Base-by-base conservation (phyloP, 2,113 vertebrate species). In the Mugil cephalus region DNA sequence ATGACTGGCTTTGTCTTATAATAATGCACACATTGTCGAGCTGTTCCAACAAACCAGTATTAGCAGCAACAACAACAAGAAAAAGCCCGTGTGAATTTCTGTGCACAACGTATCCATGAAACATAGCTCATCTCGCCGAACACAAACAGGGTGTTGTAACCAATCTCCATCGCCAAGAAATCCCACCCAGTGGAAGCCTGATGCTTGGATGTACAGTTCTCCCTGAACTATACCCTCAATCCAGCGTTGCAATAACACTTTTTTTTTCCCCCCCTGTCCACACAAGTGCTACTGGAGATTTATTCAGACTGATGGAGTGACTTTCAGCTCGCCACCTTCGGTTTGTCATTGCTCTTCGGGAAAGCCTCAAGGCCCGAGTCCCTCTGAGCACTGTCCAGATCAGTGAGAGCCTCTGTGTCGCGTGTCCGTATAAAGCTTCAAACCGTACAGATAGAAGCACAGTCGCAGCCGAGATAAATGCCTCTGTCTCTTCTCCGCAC, bases 281-380 rank as follows among this genome's bases (percentile, higher is more conserved):
- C 77, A 36, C 24, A 78, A 81, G 61, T 83, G 70, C 82, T 77
- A 52, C 67, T 58, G 38, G 69, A 80, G 72, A 84, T 85, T 77
- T 76, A 80, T 86, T 74, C 78, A 58, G 56, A 79, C 69, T 82
- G 79, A 86, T 70, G 61, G 77, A 79, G 62, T 21, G 67, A 82
- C 78, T 84, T 82, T 80, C 59, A 69, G 47, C 69, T 79, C 54
- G 60, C 77, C 83, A 74, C 74, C 74, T 74, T 13, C 48, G 60
- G 79, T 85, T 75, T 65, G 71, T 80, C 85, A 80, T 87, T 65
- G 43, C 35, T 83, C 68, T 79, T 69, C 5, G 15, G 34, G 42
- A 77, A 76, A 73, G 59, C 72, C 78, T 67, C 10, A 0, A 79
- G 78, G 60, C 46, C 62, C 39, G 35, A 63, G 62, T 79, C 71